Base-by-base conservation (phyloP, 1,140 invertebrate species). In the Vanessa tameamea region DNA sequence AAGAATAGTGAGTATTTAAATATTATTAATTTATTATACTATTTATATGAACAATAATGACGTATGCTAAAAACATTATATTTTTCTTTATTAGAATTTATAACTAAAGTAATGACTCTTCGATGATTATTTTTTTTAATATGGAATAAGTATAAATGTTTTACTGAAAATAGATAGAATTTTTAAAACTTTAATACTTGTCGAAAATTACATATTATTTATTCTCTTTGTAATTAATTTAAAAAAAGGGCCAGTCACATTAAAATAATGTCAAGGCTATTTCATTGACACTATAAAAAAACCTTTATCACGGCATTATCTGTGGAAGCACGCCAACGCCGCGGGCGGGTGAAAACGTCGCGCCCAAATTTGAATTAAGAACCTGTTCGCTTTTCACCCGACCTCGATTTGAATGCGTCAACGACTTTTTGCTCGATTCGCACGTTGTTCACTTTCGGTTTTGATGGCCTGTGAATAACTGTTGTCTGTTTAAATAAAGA, bases 311-410 rank as follows among this genome's bases (percentile, higher is more conserved):
- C 9, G 1, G 6, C 37, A 64, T 64, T 55, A 68, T 64, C 64
- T 59, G 16, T 57, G 43, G 16, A 51, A 26, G 51, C 23, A n/a
- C 16, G n/a, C 31, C 66, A 68, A 75, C 66, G 57, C 66, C 69
- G 69, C 26, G 59, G 74, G 73, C 67, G 69, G 75, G 74, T 78
- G 79, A 84, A 84, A 85, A 79, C 79, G 53, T 59, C 68, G 80
- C 74, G 78, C 73, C 78, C 76, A 78, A 84, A 82, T 80, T 82
- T 75, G 69, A 81, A 81, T 81, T 72, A 68, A 79, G 80, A 86
- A 87, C 85, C 79, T 85, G 84, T 81, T 83, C 71, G 75, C 66
- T 80, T 85, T 82, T 78, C 81, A 77, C 76, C 76, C 77, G 83
- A 77, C 83, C 83, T 80, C 85, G 79, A 84, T 83, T 76, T 64